A percentile compares a stretch with the other conserved stretches of the same genome.
Conservation (phyloP, 2,888 invertebrate genomes). For the Theodoxus fluviatilis region DNA sequence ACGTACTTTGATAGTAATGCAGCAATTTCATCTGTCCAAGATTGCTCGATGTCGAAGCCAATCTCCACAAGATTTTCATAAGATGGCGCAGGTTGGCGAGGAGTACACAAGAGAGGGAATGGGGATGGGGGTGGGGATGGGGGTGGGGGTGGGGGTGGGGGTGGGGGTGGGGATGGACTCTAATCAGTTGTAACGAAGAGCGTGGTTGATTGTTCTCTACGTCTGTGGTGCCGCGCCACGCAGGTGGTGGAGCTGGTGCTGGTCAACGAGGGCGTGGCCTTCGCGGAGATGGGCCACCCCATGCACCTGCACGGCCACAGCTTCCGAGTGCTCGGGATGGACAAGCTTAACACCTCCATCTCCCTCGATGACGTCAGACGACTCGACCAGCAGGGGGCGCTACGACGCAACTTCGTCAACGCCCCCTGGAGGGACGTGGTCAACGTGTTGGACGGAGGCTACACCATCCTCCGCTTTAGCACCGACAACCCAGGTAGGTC, state of each 20-base stretch:
- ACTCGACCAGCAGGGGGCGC: constrained; percentile 36
- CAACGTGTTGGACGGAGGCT: constrained; percentile 36
- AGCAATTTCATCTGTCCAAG: no score
- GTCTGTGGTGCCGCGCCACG: neutral
- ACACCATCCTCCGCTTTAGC: constrained; percentile 41
- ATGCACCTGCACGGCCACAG: constrained; percentile 44
- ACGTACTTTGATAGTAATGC: no score
- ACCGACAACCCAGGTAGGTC: constrained; percentile 49
- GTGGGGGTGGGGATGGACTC: no score
- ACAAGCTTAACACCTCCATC: no score
- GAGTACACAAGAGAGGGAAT: no score
- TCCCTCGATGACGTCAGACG: no score
- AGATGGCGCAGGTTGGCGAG: no score
- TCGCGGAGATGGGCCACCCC: constrained; percentile 33
- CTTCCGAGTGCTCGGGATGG: constrained; percentile 39
- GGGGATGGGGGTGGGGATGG: no score
- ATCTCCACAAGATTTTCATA: no score
- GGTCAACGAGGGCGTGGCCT: constrained; percentile 30
- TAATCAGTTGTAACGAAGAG: no score
- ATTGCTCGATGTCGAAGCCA: no score
- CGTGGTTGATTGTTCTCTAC: neutral
- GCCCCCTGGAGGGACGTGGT: constrained; percentile 43
- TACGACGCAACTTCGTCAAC: constrained; percentile 34
- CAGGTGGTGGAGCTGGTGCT: constrained; percentile 42
- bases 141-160: no score